A percentile compares a stretch with the other conserved stretches of the same genome.
These are phyloP conservation scores for Sapajus apella DNA, from an alignment of 2,113 vertebrate species.

Conservation along the genomic window DNA sequence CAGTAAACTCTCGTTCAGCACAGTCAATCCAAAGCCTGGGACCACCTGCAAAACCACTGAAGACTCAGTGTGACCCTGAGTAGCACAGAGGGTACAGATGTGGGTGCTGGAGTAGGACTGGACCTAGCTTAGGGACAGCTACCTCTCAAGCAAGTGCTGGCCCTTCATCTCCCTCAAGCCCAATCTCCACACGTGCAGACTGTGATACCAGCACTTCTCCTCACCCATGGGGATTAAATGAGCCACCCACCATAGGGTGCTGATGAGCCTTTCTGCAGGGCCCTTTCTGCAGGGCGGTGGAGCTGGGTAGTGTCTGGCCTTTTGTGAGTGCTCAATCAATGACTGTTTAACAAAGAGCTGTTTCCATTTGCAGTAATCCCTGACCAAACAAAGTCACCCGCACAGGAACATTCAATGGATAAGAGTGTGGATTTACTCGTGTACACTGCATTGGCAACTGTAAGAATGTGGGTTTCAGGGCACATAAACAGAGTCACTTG, in stretches of 20 bases:
- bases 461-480: not conserved
- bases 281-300: not conserved
- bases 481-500: not conserved
- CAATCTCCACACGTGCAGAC: not conserved
- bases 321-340: not conserved
- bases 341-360: not conserved
- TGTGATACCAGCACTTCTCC: too few species aligned
- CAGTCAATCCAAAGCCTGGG: not conserved
- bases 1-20: not conserved
- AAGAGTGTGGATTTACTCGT: not conserved
- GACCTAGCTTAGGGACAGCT: not conserved
- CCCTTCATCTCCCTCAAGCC: not conserved
- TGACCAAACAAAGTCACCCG: not conserved
- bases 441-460: not conserved
- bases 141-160: not conserved
- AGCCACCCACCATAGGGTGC: not conserved
- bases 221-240: rapidly evolving
- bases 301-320: not conserved
- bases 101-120: too few species aligned
- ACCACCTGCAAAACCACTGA: not conserved
- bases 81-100: not conserved
- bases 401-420: not conserved
- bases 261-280: rapidly evolving
- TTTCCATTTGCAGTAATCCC: constrained; percentile 24
- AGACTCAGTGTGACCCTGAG: rapidly evolving